These are phyloP conservation scores for Agrenia bidenticulata DNA, from an alignment of 2,888 invertebrate species.

Conservation along the genomic window DNA sequence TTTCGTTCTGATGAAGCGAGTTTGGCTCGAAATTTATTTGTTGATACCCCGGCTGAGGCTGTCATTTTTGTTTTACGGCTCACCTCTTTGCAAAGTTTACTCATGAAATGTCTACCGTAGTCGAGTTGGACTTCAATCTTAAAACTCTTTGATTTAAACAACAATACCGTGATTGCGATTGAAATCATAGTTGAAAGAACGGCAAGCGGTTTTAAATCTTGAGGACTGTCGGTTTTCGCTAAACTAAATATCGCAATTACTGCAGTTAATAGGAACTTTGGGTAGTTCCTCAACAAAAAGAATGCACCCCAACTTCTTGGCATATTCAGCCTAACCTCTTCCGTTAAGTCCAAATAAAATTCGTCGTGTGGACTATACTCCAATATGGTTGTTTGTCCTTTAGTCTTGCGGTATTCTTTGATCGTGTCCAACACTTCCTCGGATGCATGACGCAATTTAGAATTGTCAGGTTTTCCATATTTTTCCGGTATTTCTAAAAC, in stretches of 20 bases:
- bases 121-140: background rate
- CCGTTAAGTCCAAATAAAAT: slow-evolving; percentile 19
- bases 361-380: slow-evolving; percentile 16
- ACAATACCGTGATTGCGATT: slow-evolving; percentile 15
- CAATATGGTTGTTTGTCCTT: background rate
- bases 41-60: slow-evolving; percentile 14
- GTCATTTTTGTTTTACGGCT: background rate
- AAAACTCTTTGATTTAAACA: background rate
- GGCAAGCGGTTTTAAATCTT: too few relatives aligned
- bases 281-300: too few relatives aligned
- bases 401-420: background rate
- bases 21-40: slow-evolving; percentile 23
- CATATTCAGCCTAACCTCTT: too few relatives aligned
- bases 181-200: slow-evolving; percentile 2
- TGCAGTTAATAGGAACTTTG: too few relatives aligned
- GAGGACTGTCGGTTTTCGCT: too few relatives aligned
- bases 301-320: too few relatives aligned
- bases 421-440: slow-evolving; percentile 5
- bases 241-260: too few relatives aligned
- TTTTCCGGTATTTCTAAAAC: slow-evolving; percentile 22
- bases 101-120: background rate
- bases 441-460: slow-evolving; percentile 11
- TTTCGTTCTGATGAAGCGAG: slow-evolving; percentile 20
- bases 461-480: slow-evolving; percentile 23
- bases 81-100: background rate